Evolutionary conservation across 1,140 invertebrate species (phyloP).

Genomic region (Monochamus saltuarius): DNA sequence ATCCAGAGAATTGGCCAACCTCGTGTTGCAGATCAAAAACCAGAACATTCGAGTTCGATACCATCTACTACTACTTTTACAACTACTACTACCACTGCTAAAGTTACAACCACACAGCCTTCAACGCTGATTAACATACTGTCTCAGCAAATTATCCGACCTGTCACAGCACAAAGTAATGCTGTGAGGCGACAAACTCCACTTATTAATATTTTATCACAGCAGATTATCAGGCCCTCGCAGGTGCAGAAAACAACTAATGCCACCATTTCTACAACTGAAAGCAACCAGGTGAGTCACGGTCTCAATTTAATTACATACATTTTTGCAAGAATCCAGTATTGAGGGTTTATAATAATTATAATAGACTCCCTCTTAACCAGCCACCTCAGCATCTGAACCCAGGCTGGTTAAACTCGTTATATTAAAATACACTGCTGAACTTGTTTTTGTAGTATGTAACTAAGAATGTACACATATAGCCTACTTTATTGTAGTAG

Average conservation of each 20-base stretch:
- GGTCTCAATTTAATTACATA: too few relatives aligned
- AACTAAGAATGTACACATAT: too few relatives aligned
- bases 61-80: constrained; percentile 44
- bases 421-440: too few relatives aligned
- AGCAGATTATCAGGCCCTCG: constrained; percentile 45
- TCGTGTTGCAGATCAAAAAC: constrained; percentile 36
- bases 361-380: too few relatives aligned
- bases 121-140: constrained; percentile 51
- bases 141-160: constrained; percentile 44
- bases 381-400: too few relatives aligned
- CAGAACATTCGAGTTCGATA: constrained; percentile 39
- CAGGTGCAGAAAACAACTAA: constrained; percentile 5
- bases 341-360: too few relatives aligned
- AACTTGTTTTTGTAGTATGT: too few relatives aligned
- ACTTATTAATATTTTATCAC: constrained; percentile 48
- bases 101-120: constrained; percentile 41
- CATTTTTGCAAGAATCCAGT: too few relatives aligned
- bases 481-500: too few relatives aligned
- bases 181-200: constrained; percentile 32
- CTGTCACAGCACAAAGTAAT: constrained; percentile 21
- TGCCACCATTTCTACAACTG: background rate
- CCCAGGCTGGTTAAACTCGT: too few relatives aligned
- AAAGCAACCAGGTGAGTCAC: constrained; percentile 16
- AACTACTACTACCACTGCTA: constrained; percentile 29
- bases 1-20: constrained; percentile 54